phyloP scores from a whole-genome alignment of 2,113 vertebrate genomes.

The Leptocoma aspasia region DNA sequence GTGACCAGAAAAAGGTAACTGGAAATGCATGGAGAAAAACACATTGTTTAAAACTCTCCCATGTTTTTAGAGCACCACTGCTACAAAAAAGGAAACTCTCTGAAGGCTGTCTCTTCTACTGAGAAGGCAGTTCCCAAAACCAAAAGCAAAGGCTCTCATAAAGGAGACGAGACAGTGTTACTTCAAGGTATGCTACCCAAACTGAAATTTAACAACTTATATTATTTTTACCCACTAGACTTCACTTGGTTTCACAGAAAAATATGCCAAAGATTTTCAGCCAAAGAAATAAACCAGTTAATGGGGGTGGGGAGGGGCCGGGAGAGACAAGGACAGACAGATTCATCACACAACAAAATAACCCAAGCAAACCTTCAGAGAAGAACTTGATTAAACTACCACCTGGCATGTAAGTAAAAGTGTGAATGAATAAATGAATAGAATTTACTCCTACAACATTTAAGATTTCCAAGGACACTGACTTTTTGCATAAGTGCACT shows the following conservation, averaged over 20 bases:
- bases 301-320: fast-evolving
- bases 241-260: background rate
- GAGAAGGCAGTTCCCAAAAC: background rate
- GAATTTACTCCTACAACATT: background rate
- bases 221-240: background rate
- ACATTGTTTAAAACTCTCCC: background rate
- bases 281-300: background rate
- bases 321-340: background rate
- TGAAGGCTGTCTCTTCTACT: background rate
- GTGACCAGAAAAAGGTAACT: background rate
- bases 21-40: fast-evolving
- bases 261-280: background rate
- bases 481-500: background rate
- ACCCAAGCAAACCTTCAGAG: background rate
- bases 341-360: background rate
- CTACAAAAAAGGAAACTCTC: background rate
- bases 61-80: background rate
- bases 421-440: background rate
- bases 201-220: background rate
- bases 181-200: background rate
- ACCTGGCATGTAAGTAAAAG: background rate
- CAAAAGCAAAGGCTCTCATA: background rate
- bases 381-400: background rate
- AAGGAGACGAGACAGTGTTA: background rate
- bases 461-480: background rate